Base-by-base conservation (phyloP, 2,888 invertebrate genomes). In the Caenorhabditis sp. region DNA sequence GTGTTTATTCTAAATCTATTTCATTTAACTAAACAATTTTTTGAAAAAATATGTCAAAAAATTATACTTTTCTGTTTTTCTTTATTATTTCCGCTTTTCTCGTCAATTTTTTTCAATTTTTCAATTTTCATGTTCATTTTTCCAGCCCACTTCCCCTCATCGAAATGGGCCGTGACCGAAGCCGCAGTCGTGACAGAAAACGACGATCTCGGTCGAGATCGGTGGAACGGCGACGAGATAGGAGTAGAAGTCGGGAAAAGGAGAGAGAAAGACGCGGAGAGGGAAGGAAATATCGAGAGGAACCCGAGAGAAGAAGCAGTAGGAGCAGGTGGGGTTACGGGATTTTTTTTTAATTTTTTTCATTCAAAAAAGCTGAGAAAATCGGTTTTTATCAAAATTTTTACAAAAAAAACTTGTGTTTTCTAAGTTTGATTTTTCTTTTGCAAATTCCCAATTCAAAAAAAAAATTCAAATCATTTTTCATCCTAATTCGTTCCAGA, bases 161-260 rank as follows among this genome's bases (percentile, higher is more conserved):
- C n/a, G n/a, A 50, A 53, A 84, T 84, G 84, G 84, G 70, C 2
- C 84, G 84, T 32, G 80, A 81, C 50, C 51, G 85, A 18, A 85
- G 84, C 37, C 82, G 85, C 13, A 86, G 86, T 72, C 35, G 64
- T 61, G 85, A 83, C 2, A 58, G 83, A 40, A 80, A 81, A 32
- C 61, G 82, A 18, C 78, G 83, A 22, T 78, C 80, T 1, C 58
- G 83, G 9, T 85, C 85, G n/a, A 68, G 82, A 47, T 56, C 82
- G 20, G 47, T 58, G 22, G 60, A 83, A 62, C 26, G 76, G 26
- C 24, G 70, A 2, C 61, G 79, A 9, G 71, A 71, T 6, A 55
- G 84, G 55, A 83, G 77, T 50, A 70, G 67, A 51, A 83, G 71
- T 70, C 69, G 69, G 13, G 69, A 78, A 20, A 74, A 60, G 64